Conservation (phyloP, 2,797 vertebrate species). For the Sebastes kiyomatsui region DNA sequence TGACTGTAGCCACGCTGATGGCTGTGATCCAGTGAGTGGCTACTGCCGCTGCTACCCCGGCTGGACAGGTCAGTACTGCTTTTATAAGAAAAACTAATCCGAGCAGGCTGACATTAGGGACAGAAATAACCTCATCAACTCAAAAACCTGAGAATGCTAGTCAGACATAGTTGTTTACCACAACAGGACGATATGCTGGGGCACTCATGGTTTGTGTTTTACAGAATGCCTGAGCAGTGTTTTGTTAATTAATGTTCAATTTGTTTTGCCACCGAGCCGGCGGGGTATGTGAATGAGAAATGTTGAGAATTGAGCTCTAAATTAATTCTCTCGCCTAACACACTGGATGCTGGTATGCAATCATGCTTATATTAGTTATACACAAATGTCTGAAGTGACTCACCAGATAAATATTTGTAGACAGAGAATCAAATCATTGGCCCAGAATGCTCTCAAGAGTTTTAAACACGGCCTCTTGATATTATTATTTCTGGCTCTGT, state of each 20-base stretch:
- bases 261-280: constrained; percentile 58
- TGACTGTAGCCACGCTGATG: constrained; percentile 93
- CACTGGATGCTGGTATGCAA: constrained; percentile 41
- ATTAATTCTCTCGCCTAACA: constrained; percentile 55
- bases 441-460: constrained; percentile 16
- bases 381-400: constrained; percentile 35
- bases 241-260: constrained; percentile 64
- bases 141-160: background rate
- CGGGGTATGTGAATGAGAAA: constrained; percentile 39
- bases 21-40: constrained; percentile 92
- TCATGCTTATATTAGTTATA: constrained; percentile 45
- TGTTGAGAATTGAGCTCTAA: constrained; percentile 55
- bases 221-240: constrained; percentile 45
- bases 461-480: constrained; percentile 29
- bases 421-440: constrained; percentile 39
- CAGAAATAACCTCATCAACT: constrained; percentile 3
- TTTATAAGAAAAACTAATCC: background rate
- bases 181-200: constrained; percentile 14
- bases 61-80: constrained; percentile 91
- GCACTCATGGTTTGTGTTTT: constrained; percentile 28
- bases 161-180: constrained; percentile 2
- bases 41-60: constrained; percentile 95
- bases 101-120: background rate
- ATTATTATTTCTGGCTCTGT: constrained; percentile 22
- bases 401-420: constrained; percentile 54